Evolutionary conservation across 2,888 invertebrate species (phyloP), one percentile per base, ranked within the genome.

Genomic region (Drosophila paranaensis): DNA sequence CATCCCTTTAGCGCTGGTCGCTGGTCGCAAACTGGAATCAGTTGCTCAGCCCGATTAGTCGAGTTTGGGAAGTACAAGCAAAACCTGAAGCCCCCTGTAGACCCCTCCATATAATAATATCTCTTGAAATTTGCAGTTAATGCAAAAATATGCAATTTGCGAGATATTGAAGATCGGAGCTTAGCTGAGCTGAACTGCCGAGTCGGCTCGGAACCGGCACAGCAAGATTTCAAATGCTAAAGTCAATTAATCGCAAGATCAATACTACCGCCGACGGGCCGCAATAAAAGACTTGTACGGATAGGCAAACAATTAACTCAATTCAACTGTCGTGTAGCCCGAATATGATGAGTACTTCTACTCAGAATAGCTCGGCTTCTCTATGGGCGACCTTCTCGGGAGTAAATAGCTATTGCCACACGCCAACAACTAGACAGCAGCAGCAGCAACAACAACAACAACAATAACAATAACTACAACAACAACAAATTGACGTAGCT

Each of bases 401-500:
- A 48, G 46, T 71, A 39, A 75, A 50, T 56, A 62, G 58, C 27
- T 53, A 43, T 16, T 55, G 75, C 71, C 75, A 71, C 62, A 75
- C 74, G 74, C 74, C 70, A 74, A 27, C 48, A 62, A 42, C 50
- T 50, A 50, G 48, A 33, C 48, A 16, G 33, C 48, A 35, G 11
- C 48, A 65, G 0, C 57, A 63, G 20, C 61, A 55, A 33, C 50
- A 63, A 9, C 64, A 63, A 2, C 48, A 60, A n/a, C 35, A 2
- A 20, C 20, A 2, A 20, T 2, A 33, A 3, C 56, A 63, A 11
- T 2, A 33, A 3, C 56, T 56, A 11, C 45, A 50, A 16, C 51
- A 64, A 6, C 64, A 64, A 37, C 60, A 67, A 71, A 60, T 76
- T 68, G 57, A 76, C 76, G 62, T 69, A 62, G 76, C 65, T 77